A percentile compares a stretch with the other conserved stretches of the same genome.
Evolutionary conservation across 1,140 invertebrate genomes (phyloP).

Genomic region (Heliconius nattereri): DNA sequence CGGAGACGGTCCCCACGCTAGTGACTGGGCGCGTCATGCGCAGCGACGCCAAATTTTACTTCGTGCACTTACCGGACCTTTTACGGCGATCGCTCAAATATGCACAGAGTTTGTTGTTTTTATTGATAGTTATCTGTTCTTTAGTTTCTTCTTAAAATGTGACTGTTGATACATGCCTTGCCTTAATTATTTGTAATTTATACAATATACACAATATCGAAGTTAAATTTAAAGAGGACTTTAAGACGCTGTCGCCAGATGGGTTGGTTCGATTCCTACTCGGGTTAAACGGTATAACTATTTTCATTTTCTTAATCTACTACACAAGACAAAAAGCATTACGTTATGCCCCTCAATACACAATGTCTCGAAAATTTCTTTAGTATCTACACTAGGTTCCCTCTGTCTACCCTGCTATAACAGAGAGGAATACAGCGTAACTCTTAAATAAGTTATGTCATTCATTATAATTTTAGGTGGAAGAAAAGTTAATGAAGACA

Average conservation of each 20-base stretch:
- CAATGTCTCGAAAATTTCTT: not conserved
- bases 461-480: slow-evolving; percentile 13
- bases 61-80: slow-evolving; percentile 47
- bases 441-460: not conserved
- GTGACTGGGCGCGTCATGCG: slow-evolving; percentile 45
- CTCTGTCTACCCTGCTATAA: no score
- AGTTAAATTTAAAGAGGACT: no score
- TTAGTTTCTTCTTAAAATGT: no score
- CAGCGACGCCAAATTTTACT: slow-evolving; percentile 32
- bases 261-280: not conserved
- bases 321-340: not conserved
- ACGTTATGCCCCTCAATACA: no score
- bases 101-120: slow-evolving; percentile 29
- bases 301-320: not conserved
- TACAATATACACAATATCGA: no score
- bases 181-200: no score
- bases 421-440: not conserved
- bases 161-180: no score
- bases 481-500: slow-evolving; percentile 39
- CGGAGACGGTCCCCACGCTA: slow-evolving; percentile 40
- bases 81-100: not conserved
- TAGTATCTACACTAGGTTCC: not conserved
- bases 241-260: no score
- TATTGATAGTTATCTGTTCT: not conserved
- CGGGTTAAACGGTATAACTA: not conserved